Base-by-base conservation (phyloP, 2,888 invertebrate genomes). In the Acanthosepion esculentum region DNA sequence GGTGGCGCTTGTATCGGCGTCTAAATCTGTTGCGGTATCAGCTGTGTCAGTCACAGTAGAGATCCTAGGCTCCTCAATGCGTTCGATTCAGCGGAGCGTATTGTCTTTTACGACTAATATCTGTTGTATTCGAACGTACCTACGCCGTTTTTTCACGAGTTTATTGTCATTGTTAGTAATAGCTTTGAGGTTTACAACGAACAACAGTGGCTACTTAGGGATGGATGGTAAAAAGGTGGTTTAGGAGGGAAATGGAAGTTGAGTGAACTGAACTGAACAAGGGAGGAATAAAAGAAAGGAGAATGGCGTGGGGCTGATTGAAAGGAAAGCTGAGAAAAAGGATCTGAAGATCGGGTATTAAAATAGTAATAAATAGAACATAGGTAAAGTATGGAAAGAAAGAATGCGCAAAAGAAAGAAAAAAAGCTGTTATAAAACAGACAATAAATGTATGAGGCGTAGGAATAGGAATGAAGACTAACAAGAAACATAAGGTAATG, bases 101-200 rank as follows among this genome's bases (percentile, higher is more conserved):
- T 78, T n/a, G 78, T 78, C 78, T 78, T 78, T 78, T 78, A 78
- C 78, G 78, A 78, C 78, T 78, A 33, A 78, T 78, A 78, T 78
- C 78, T 78, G 78, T 78, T 78, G 78, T n/a, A 78, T 78, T 78
- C n/a, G n/a, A n/a, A 1, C n/a, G 15, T 78, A 78, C 78, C 78
- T 78, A n/a, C 15, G 78, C 5, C 78, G 78, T 2, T 78, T 78
- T 41, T n/a, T 78, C n/a, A 78, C n/a, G 78, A n/a, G n/a, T 78
- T 78, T 78, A 78, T 78, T n/a, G 78, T 33, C 78, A n/a, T 78
- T 78, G 78, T 78, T n/a, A 33, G 78, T 33, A 33, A 78, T 78
- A 78, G 78, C 78, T n/a, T 12, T 78, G 10, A 78, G n/a, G 78
- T 78, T 78, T 78, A 78, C n/a, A 33, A 78, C 12, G n/a, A 33